Conservation (phyloP, 1,140 invertebrate species). For the Drosophila micromelanica region DNA sequence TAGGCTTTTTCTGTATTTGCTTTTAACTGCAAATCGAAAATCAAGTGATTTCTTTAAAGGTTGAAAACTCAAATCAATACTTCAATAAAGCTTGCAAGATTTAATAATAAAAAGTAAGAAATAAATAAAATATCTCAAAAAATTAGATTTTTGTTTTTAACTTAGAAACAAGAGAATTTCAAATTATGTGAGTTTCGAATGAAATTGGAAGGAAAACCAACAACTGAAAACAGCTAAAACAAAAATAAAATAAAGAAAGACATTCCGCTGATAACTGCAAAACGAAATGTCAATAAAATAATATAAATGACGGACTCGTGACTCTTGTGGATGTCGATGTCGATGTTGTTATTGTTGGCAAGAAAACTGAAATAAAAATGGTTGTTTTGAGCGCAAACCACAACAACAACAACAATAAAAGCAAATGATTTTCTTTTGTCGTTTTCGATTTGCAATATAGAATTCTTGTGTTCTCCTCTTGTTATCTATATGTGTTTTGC, state of each 20-base stretch:
- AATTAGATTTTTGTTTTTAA: too few species aligned
- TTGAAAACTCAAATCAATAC: slow-evolving; percentile 12
- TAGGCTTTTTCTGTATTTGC: slow-evolving; percentile 43
- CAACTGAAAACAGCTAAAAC: slow-evolving; percentile 7
- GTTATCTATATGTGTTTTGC: slow-evolving; percentile 47
- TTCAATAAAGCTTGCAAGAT: slow-evolving; percentile 5
- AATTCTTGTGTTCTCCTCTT: slow-evolving; percentile 34
- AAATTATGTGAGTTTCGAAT: background rate
- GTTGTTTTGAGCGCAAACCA: slow-evolving; percentile 15
- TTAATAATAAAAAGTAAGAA: slow-evolving; percentile 20
- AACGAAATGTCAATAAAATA: slow-evolving; percentile 77
- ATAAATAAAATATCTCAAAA: background rate
- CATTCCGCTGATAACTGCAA: slow-evolving; percentile 58
- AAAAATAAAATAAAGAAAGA: slow-evolving; percentile 24
- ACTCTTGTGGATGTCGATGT: slow-evolving; percentile 44
- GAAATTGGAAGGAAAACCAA: slow-evolving; percentile 7
- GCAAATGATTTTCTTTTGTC: slow-evolving; percentile 14
- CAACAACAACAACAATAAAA: slow-evolving; percentile 12
- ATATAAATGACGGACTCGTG: slow-evolving; percentile 79
- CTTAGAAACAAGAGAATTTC: background rate
- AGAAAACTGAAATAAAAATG: slow-evolving; percentile 38
- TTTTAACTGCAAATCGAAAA: background rate
- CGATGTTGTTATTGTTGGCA: slow-evolving; percentile 21
- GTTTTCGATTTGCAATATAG: slow-evolving; percentile 51
- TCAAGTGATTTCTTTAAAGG: slow-evolving; percentile 12